Percentiles rank a stretch among this genome's conserved stretches.
Conservation (phyloP, 2,113 vertebrate genomes). For the Brienomyrus longianalis region DNA sequence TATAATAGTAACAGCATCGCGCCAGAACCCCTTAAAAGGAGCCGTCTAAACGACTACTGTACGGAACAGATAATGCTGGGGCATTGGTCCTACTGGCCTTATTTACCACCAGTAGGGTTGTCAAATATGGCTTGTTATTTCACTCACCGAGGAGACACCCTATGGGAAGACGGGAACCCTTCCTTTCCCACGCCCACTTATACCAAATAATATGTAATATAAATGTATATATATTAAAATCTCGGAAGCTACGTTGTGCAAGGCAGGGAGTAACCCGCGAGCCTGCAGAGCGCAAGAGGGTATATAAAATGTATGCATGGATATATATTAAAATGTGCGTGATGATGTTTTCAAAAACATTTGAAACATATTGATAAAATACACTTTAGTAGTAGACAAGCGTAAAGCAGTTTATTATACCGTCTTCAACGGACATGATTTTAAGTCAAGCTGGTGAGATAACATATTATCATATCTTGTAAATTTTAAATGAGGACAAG, state of each 20-base stretch:
- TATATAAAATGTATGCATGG: neutral
- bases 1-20: neutral
- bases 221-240: neutral
- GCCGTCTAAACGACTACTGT: neutral
- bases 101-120: neutral
- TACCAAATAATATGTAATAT: neutral
- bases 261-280: neutral
- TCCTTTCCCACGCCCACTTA: no score
- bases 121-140: neutral
- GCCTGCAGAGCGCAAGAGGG: neutral
- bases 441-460: neutral
- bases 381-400: neutral
- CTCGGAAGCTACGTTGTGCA: neutral
- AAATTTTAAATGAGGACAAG: neutral
- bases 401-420: neutral
- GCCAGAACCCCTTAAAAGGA: neutral
- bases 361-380: neutral
- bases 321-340: neutral
- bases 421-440: neutral
- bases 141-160: neutral
- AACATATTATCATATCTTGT: neutral
- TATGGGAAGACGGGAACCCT: neutral
- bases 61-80: neutral
- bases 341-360: no score
- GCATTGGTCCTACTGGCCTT: neutral